These are phyloP conservation scores for Chrysolina haemoptera DNA, from an alignment of 2,888 invertebrate genomes.

Conservation along the genomic window DNA sequence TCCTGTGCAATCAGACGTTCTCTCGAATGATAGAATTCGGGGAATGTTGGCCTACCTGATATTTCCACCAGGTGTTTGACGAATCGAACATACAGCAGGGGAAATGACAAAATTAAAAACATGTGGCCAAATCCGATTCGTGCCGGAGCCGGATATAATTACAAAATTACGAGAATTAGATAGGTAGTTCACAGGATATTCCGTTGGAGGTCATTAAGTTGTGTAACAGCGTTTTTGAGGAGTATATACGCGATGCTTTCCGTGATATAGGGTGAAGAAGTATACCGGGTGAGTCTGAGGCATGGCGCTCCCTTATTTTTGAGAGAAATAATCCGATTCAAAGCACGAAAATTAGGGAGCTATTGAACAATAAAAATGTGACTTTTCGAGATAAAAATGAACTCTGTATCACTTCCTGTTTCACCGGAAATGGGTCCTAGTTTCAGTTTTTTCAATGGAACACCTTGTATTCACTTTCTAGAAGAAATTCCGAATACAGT, in stretches of 20 bases:
- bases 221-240: not conserved
- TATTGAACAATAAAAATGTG: too few species aligned
- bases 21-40: slow-evolving; percentile 36
- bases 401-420: too few species aligned
- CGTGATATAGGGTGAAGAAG: not conserved
- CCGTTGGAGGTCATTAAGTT: slow-evolving; percentile 11
- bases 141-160: slow-evolving; percentile 36
- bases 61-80: slow-evolving; percentile 44
- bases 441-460: too few species aligned
- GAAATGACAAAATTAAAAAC: slow-evolving; percentile 33
- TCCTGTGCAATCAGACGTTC: not conserved
- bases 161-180: slow-evolving; percentile 36
- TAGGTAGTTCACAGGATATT: slow-evolving; percentile 1
- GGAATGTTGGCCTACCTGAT: slow-evolving; percentile 44
- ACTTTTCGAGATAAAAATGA: too few species aligned
- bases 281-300: too few species aligned
- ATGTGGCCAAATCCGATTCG: slow-evolving; percentile 36
- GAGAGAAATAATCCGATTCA: too few species aligned
- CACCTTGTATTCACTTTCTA: too few species aligned
- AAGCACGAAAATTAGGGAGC: too few species aligned
- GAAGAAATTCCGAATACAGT: too few species aligned
- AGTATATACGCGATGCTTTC: not conserved
- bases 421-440: too few species aligned
- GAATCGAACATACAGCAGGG: slow-evolving; percentile 15
- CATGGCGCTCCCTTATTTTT: too few species aligned